phyloP scores from a whole-genome alignment of 1,140 invertebrate species.

The Sycophaga agraensis region DNA sequence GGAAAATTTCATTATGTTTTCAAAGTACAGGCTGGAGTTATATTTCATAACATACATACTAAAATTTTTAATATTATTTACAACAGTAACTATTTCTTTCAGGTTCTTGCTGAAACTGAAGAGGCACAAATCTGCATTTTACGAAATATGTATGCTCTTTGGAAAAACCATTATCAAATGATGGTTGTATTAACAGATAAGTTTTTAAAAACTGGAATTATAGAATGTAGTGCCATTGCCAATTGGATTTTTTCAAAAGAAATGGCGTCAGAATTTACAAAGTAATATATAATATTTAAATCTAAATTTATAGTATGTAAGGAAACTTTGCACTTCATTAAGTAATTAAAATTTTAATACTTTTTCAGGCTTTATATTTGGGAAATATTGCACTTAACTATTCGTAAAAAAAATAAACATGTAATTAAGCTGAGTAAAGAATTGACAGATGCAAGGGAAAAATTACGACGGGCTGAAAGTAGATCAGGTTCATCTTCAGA shows the following conservation, averaged over 20 bases:
- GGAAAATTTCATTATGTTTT: slow-evolving; percentile 95
- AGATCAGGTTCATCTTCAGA: slow-evolving; percentile 79
- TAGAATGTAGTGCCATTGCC: slow-evolving; percentile 94
- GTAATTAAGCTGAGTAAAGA: slow-evolving; percentile 83
- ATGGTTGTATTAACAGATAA: slow-evolving; percentile 95
- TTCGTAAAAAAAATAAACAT: slow-evolving; percentile 95
- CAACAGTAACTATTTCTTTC: slow-evolving; percentile 25
- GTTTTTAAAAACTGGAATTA: slow-evolving; percentile 94
- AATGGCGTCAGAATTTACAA: slow-evolving; percentile 91
- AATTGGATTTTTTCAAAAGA: slow-evolving; percentile 99
- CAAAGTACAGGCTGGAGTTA: slow-evolving; percentile 77
- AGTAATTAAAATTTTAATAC: slow-evolving; percentile 6
- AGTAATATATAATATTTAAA: slow-evolving; percentile 56
- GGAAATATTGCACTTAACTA: slow-evolving; percentile 95
- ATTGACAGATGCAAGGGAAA: slow-evolving; percentile 82
- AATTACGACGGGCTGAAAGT: slow-evolving; percentile 72
- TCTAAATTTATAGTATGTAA: background rate
- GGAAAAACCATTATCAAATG: slow-evolving; percentile 96
- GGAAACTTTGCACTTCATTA: no score
- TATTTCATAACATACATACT: slow-evolving; percentile 1
- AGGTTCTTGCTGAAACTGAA: slow-evolving; percentile 87
- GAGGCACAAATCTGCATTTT: slow-evolving; percentile 95
- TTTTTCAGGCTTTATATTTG: slow-evolving; percentile 81
- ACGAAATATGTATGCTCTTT: slow-evolving; percentile 90
- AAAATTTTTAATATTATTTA: background rate